A percentile compares a stretch with the other conserved stretches of the same genome.
Evolutionary conservation across 1,140 invertebrate species (phyloP).

Genomic region (Drosophila orena): DNA sequence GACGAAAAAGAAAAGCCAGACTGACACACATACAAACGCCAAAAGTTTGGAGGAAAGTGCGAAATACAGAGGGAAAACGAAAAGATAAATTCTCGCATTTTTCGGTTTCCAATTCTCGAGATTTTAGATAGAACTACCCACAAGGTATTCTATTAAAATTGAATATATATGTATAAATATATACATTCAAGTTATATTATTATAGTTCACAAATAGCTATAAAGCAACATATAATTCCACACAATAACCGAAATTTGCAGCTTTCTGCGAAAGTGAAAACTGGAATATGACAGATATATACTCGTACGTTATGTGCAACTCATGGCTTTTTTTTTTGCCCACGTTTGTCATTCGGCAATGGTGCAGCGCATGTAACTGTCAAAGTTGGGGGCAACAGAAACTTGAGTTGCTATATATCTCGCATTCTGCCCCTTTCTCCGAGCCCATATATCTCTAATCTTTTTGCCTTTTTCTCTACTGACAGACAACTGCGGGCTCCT

Average conservation of each 20-base stretch:
- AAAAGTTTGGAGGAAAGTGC: constrained; percentile 12
- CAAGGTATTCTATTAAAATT: no score
- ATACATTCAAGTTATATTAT: no score
- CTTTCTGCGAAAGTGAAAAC: not conserved
- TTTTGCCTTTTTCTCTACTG: constrained; percentile 11
- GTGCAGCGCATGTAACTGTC: constrained; percentile 69
- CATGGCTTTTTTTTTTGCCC: constrained; percentile 33
- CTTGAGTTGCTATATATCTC: constrained; percentile 59
- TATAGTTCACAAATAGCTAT: no score
- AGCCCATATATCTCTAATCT: not conserved
- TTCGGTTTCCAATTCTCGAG: not conserved
- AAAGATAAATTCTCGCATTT: not conserved
- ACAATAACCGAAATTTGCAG: not conserved
- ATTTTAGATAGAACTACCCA: not conserved
- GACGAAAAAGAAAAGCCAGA: constrained; percentile 33
- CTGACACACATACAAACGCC: constrained; percentile 16
- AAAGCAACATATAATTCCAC: no score
- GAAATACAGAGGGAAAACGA: constrained; percentile 8
- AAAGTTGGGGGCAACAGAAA: constrained; percentile 43
- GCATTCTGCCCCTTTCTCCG: not conserved
- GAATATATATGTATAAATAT: no score
- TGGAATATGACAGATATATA: constrained; percentile 1
- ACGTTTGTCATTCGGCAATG: constrained; percentile 60
- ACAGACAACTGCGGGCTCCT: constrained; percentile 56
- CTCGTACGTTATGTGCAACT: constrained; percentile 46